These are phyloP conservation scores for Fistularia commersonii DNA, from an alignment of 2,797 vertebrate species.

Conservation along the genomic window DNA sequence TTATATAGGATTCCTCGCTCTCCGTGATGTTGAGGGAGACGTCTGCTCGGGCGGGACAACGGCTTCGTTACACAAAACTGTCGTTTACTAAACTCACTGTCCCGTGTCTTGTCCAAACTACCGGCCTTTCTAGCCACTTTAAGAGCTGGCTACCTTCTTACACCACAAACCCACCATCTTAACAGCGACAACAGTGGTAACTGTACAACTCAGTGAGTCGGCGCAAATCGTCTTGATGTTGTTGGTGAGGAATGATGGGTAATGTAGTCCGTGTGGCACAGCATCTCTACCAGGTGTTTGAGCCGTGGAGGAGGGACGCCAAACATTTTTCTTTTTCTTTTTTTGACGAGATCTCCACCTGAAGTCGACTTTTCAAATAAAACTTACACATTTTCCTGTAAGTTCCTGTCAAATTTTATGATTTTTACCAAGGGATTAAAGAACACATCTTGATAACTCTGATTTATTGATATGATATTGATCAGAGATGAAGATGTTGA, in stretches of 20 bases:
- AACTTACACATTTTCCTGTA: too few species aligned
- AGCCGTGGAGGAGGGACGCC: too few species aligned
- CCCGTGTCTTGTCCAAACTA: constrained; percentile 40
- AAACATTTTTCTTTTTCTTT: too few species aligned
- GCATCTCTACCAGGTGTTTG: background rate
- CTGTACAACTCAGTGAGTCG: constrained; percentile 41
- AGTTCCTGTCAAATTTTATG: too few species aligned
- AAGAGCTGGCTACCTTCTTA: constrained; percentile 37
- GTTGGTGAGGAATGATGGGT: constrained; percentile 24
- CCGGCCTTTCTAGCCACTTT: constrained; percentile 40
- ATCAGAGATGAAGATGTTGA: too few species aligned
- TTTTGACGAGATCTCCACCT: too few species aligned
- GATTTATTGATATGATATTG: too few species aligned
- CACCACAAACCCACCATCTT: constrained; percentile 64
- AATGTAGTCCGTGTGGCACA: constrained; percentile 35
- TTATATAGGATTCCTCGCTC: constrained; percentile 37
- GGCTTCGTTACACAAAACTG: constrained; percentile 24
- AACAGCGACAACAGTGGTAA: constrained; percentile 40
- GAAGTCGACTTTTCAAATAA: too few species aligned
- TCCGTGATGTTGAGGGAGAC: constrained; percentile 47
- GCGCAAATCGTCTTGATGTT: constrained; percentile 27
- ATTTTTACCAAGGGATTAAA: too few species aligned
- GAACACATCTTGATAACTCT: too few species aligned
- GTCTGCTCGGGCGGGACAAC: constrained; percentile 37
- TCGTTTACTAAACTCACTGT: constrained; percentile 22